phyloP scores from a whole-genome alignment of 2,888 invertebrate genomes.

The Brachypalpus laphriformis region DNA sequence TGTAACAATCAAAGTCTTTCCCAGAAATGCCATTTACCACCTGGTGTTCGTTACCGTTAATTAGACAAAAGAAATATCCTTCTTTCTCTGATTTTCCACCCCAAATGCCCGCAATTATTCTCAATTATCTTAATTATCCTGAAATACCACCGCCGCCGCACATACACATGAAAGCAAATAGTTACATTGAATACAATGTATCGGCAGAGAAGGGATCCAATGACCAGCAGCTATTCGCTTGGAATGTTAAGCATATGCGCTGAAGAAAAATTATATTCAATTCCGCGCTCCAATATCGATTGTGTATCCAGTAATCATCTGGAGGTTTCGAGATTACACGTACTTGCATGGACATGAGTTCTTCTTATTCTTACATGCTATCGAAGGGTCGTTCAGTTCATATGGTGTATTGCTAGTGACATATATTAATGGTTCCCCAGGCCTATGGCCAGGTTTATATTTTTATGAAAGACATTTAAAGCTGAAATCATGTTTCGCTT shows the following conservation, averaged over 20 bases:
- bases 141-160: not conserved
- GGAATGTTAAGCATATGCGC: conserved; percentile 32
- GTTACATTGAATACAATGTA: not conserved
- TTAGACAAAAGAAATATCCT: not conserved
- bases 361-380: conserved; percentile 18
- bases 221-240: not conserved
- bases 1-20: not conserved
- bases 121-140: conserved; percentile 39
- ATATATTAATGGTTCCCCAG: conserved; percentile 56
- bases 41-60: not conserved
- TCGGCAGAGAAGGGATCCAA: not conserved
- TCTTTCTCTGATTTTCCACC: not conserved
- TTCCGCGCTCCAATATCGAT: conserved; percentile 5
- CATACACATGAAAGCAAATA: no score
- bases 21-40: not conserved
- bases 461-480: not conserved
- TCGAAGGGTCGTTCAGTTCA: not conserved
- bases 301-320: conserved; percentile 45
- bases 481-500: not conserved
- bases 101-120: not conserved
- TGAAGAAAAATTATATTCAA: conserved; percentile 8
- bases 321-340: conserved; percentile 36
- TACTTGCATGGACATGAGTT: conserved; percentile 2
- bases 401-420: conserved; percentile 42
- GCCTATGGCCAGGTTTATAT: conserved; percentile 8